Percentiles rank a stretch among this genome's conserved stretches.
Evolutionary conservation across 2,797 vertebrate species (phyloP).

Genomic region (Karalla daura): DNA sequence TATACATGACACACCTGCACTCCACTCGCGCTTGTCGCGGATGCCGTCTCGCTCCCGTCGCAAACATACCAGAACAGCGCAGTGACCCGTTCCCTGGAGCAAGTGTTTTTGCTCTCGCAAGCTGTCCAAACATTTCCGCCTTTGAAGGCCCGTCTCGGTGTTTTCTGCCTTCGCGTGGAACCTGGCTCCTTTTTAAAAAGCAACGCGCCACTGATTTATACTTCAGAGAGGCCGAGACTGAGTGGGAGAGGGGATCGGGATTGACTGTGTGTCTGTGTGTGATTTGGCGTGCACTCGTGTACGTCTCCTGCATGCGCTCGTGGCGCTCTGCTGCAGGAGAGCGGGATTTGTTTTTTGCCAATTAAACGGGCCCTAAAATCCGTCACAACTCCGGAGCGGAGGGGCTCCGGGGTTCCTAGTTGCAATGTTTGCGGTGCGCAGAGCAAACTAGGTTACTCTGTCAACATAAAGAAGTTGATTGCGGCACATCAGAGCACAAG

Average conservation of each 20-base stretch:
- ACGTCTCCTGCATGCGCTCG: constrained; percentile 6
- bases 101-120: constrained; percentile 40
- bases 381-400: constrained; percentile 36
- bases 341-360: constrained; percentile 54
- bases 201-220: constrained; percentile 48
- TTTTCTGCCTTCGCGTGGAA: constrained; percentile 37
- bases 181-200: constrained; percentile 57
- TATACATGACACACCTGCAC: constrained; percentile 49
- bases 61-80: constrained; percentile 21
- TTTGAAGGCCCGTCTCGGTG: constrained; percentile 48
- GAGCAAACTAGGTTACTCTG: constrained; percentile 67
- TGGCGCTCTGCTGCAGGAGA: constrained; percentile 26
- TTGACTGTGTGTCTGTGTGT: constrained; percentile 3
- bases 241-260: constrained; percentile 29
- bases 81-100: constrained; percentile 48
- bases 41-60: constrained; percentile 22
- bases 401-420: constrained; percentile 41
- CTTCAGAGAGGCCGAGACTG: constrained; percentile 44
- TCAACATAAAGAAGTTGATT: constrained; percentile 56
- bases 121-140: constrained; percentile 60
- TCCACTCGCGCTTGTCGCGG: constrained; percentile 24
- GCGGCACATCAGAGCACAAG: constrained; percentile 56
- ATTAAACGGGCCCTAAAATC: constrained; percentile 60
- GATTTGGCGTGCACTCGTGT: constrained; percentile 29
- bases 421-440: constrained; percentile 33